Conservation (phyloP, 1,140 invertebrate species). For the Neelides sp. region DNA sequence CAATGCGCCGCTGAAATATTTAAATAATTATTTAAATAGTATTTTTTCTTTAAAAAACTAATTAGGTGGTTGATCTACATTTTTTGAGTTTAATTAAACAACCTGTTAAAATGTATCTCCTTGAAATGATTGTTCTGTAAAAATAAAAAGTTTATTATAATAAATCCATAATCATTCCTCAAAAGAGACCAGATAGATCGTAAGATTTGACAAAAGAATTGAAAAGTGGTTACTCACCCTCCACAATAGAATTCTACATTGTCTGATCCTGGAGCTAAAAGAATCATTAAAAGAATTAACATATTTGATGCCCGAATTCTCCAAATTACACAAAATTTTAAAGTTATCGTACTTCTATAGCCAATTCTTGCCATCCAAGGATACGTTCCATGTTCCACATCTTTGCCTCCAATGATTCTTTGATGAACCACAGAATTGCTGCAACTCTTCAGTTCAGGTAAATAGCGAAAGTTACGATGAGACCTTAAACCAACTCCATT, state of each 20-base stretch:
- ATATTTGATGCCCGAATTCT: no score
- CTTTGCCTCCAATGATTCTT: conserved; percentile 25
- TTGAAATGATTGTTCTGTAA: conserved; percentile 14
- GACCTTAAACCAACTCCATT: conserved; percentile 1
- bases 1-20: conserved; percentile 9
- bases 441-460: conserved; percentile 23
- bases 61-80: no score
- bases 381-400: conserved; percentile 16
- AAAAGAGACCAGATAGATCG: not conserved
- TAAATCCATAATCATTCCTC: not conserved
- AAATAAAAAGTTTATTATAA: not conserved
- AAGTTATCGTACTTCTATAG: conserved; percentile 19
- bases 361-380: conserved; percentile 29
- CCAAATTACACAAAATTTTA: not conserved
- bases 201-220: not conserved
- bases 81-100: not conserved
- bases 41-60: not conserved
- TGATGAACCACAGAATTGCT: conserved; percentile 6
- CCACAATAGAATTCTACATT: conserved; percentile 24
- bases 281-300: not conserved
- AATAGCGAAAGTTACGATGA: conserved; percentile 18
- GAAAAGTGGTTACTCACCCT: conserved; percentile 3
- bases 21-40: conserved; percentile 1
- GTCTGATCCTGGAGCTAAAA: conserved; percentile 4
- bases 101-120: conserved; percentile 24